phyloP scores from a whole-genome alignment of 2,113 vertebrate genomes.

The Atractosteus spatula region DNA sequence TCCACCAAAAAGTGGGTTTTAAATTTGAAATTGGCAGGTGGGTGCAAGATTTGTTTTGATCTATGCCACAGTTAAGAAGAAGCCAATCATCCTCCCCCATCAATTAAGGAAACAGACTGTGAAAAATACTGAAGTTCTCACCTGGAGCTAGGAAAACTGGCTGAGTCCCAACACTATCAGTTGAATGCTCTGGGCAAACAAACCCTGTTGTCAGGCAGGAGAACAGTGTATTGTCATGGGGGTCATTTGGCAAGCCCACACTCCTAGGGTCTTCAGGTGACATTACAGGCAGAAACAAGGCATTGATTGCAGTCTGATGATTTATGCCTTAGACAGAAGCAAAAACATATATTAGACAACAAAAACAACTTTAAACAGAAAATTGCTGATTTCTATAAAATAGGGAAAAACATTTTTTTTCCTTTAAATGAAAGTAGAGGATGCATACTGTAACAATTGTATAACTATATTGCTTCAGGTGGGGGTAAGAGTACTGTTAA shows the following conservation, averaged over 20 bases:
- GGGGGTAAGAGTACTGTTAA: not conserved
- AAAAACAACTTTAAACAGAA: no score
- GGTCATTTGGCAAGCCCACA: conserved; percentile 42
- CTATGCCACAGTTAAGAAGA: no score
- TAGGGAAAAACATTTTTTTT: no score
- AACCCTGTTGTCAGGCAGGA: conserved; percentile 60
- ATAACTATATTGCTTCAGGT: no score
- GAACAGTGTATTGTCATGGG: conserved; percentile 59
- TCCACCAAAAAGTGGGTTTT: no score
- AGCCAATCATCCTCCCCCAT: no score
- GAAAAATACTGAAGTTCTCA: conserved; percentile 39
- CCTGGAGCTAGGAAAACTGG: conserved; percentile 52
- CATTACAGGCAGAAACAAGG: conserved; percentile 69
- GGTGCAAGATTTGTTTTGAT: no score
- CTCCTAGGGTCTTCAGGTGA: conserved; percentile 60
- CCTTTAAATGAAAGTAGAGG: no score
- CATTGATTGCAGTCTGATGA: conserved; percentile 74
- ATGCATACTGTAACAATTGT: no score
- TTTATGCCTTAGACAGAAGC: conserved; percentile 73
- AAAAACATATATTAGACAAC: not conserved
- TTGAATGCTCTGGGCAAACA: conserved; percentile 35
- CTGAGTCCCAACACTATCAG: not conserved
- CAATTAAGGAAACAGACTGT: not conserved
- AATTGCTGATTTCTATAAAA: no score
- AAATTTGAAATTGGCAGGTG: no score